Base-by-base conservation (phyloP, 2,113 vertebrate species). In the Australoheros scitulus region DNA sequence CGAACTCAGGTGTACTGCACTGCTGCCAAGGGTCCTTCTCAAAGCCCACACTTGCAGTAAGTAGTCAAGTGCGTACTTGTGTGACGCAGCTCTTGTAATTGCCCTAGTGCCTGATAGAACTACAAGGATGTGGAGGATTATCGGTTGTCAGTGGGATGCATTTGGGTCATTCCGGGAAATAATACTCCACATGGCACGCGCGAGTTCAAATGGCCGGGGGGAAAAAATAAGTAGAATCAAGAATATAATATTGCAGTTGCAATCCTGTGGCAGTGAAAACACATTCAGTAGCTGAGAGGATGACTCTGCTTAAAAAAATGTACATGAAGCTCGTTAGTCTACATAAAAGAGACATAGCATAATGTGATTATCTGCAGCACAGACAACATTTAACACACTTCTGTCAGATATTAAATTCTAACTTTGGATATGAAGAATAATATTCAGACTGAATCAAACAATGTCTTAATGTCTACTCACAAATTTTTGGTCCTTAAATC, bases 61-160 rank as follows among this genome's bases (percentile, higher is more conserved):
- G 60, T 11, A 52, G 61, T 58, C 52, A 41, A 68, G 36, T 29
- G 34, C 5, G 34, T 20, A 65, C 52, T 68, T 58, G 34, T 79
- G 32, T 58, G 61, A 58, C 2, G n/a, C 61, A 11, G 63, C 57
- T 68, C 50, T 56, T 26, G 34, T 65, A 65, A 68, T 80, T 58
- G 61, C 52, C 24, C 8, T 38, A 57, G 61, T 65, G 50, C 15
- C 61, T 68, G 36, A 43, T 65, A 58, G 36, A 24, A 43, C 61
- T n/a, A 9, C n/a, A 65, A 68, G 50, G 64, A 68, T 80, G 61
- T 58, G 36, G 61, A 47, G 63, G 36, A 80, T 80, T 79, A 64
- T 20, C 6, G 14, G 32, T 65, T 55, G 11, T 80, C 61, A 58
- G 22, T 15, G 15, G 22, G 34, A 43, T 36, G 50, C 50, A 68